A percentile compares a stretch with the other conserved stretches of the same genome.
These are phyloP conservation scores for Sturnira hondurensis DNA, from an alignment of 2,113 vertebrate species.

Conservation along the genomic window DNA sequence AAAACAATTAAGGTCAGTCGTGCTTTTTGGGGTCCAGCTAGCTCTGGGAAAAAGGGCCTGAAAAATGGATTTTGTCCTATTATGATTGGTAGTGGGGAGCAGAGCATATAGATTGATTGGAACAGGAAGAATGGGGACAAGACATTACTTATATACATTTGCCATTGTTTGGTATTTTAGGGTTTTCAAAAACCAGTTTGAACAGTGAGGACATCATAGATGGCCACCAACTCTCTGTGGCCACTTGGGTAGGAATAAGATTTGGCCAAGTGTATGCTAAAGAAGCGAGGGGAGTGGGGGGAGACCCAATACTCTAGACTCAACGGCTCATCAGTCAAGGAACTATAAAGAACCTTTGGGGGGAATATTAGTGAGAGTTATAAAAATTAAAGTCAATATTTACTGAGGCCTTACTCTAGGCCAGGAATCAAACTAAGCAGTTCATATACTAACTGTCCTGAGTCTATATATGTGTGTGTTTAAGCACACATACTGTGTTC, in stretches of 20 bases:
- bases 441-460: neutral
- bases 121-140: neutral
- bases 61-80: no score
- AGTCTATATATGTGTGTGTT: neutral
- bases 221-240: neutral
- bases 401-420: neutral
- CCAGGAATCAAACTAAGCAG: neutral
- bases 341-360: neutral
- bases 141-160: neutral
- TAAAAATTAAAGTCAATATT: neutral
- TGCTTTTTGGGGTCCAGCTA: no score
- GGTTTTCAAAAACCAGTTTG: neutral
- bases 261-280: neutral
- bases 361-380: neutral
- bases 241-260: neutral
- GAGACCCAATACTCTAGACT: neutral
- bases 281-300: neutral
- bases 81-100: neutral
- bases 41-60: no score
- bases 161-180: neutral
- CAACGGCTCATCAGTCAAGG: neutral
- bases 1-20: no score
- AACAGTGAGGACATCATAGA: neutral
- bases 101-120: neutral
- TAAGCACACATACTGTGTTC: neutral